Conservation (phyloP, 2,113 vertebrate genomes). For the Grantiella picta region DNA sequence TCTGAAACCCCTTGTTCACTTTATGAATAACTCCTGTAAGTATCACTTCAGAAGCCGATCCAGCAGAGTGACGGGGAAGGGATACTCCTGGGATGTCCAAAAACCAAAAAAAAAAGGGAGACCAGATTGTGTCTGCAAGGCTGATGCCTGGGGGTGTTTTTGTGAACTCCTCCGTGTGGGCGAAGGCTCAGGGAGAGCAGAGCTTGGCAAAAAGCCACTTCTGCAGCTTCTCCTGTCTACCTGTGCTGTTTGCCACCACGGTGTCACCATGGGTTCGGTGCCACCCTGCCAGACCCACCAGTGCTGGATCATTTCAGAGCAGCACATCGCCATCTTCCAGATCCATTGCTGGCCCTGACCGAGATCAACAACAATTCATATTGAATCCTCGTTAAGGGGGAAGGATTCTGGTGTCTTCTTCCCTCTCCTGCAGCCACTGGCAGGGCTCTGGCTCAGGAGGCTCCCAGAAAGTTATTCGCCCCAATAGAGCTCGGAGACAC, state of each 20-base stretch:
- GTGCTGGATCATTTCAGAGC: background rate
- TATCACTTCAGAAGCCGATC: background rate
- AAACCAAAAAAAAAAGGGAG: background rate
- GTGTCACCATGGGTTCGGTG: background rate
- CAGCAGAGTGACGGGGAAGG: background rate
- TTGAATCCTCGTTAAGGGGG: background rate
- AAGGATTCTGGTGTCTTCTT: background rate
- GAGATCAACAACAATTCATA: background rate
- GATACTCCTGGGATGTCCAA: background rate
- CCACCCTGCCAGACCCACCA: background rate
- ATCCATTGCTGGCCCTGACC: background rate
- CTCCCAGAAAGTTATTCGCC: too few species aligned
- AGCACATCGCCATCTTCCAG: background rate
- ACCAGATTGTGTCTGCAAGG: background rate
- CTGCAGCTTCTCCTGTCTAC: background rate
- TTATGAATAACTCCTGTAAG: conserved; percentile 7
- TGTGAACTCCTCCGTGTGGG: background rate
- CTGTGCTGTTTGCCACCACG: background rate
- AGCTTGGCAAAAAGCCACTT: background rate
- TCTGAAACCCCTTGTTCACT: conserved; percentile 1
- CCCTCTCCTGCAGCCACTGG: background rate
- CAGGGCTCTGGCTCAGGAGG: background rate
- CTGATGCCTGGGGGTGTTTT: background rate
- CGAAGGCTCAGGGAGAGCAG: background rate
- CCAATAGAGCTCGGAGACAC: too few species aligned